Base-by-base conservation (phyloP, 2,888 invertebrate genomes). In the Axea sp. region DNA sequence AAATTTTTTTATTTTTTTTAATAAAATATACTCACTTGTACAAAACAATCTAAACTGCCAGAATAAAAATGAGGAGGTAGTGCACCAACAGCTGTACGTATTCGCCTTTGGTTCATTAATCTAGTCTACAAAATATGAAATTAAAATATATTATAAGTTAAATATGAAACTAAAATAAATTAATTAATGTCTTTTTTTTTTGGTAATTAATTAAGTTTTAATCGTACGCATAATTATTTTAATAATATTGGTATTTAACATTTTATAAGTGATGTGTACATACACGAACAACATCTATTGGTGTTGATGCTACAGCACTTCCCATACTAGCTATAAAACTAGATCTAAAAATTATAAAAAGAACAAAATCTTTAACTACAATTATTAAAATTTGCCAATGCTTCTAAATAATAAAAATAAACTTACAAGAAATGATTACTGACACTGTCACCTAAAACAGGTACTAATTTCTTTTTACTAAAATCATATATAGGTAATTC, bases 401-500 rank as follows among this genome's bases (percentile, higher is more conserved):
- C n/a, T n/a, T n/a, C n/a, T n/a, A 45, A 41, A 15, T 2, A 24
- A 24, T 8, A 12, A 12, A 7, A 24, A 24, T 4, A 24, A 76
- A 90, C 92, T 91, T 89, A 95, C 95, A 93, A 89, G 87, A 97
- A 93, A 90, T 97, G 97, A 89, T 96, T 97, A 51, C 91, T 89
- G 62, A 95, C 91, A 80, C 92, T 91, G 90, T 97, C 96, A 3
- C 94, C 95, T 77, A 96, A 90, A 37, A 91, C 78, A 9, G 89
- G 89, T 86, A 91, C 89, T 69, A 97, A 89, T 76, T 92, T 90
- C 79, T 92, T 91, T 90, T 98, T 98, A 88, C 93, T 93, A 79
- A 94, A 93, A 89, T 98, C 98, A 89, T 97, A 98, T 35, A 94
- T 95, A 28, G 97, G 97, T 83, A 98, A 90, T 89, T 97, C 97